These are phyloP conservation scores for Echeneis naucrates DNA, from an alignment of 2,797 vertebrate genomes.

Conservation along the genomic window DNA sequence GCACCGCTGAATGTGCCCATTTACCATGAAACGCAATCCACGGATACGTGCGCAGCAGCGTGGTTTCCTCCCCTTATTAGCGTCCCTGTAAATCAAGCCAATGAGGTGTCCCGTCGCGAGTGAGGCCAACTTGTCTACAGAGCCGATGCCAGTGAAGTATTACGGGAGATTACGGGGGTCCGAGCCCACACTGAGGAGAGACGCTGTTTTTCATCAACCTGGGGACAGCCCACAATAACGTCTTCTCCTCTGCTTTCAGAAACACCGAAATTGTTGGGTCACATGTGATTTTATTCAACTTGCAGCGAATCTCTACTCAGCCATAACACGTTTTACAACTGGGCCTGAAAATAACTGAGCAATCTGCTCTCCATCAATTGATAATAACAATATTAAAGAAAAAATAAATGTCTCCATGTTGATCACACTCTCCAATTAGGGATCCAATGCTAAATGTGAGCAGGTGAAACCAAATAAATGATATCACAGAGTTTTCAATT, in stretches of 20 bases:
- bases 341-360: background rate
- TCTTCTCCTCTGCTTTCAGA: constrained; percentile 1
- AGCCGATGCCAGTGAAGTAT: constrained; percentile 52
- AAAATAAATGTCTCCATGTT: no score
- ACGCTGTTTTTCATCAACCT: constrained; percentile 4
- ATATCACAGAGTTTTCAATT: background rate
- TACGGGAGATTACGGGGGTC: constrained; percentile 51
- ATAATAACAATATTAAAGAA: background rate
- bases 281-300: background rate
- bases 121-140: constrained; percentile 55
- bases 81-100: constrained; percentile 75
- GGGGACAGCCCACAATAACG: background rate
- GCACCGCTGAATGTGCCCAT: constrained; percentile 73
- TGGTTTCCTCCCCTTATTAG: constrained; percentile 75
- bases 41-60: constrained; percentile 53
- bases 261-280: background rate
- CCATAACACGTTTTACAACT: no score
- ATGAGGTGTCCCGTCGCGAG: constrained; percentile 66
- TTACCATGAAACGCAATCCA: constrained; percentile 68
- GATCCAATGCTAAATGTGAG: background rate
- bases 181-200: constrained; percentile 36
- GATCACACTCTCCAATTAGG: background rate
- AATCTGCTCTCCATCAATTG: background rate
- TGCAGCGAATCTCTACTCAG: constrained; percentile 10
- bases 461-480: no score